Conservation (phyloP, 2,113 vertebrate species). For the Tamias sibiricus region DNA sequence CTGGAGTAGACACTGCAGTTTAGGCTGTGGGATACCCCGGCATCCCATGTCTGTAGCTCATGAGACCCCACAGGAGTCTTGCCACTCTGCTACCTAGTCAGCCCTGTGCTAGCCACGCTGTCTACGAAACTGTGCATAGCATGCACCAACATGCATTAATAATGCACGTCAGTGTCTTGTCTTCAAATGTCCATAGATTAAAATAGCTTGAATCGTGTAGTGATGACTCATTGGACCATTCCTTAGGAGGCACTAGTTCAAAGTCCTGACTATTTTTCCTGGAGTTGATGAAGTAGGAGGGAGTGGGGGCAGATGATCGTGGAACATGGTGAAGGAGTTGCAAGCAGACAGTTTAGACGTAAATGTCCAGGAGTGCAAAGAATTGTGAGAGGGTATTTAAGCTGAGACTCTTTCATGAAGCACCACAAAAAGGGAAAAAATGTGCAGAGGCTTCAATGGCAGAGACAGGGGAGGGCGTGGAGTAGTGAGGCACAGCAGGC, state of each 20-base stretch:
- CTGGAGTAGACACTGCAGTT: background rate
- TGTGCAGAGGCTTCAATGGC: background rate
- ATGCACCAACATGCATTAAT: too few relatives aligned
- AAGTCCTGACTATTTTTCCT: background rate
- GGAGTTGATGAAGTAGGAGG: background rate
- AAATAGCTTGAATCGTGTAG: too few relatives aligned
- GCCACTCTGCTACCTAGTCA: fast-evolving
- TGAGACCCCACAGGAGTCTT: fast-evolving
- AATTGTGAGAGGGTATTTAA: too few relatives aligned
- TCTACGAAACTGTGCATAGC: background rate
- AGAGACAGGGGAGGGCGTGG: fast-evolving
- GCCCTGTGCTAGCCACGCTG: fast-evolving
- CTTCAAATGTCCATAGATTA: too few relatives aligned
- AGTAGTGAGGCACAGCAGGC: fast-evolving
- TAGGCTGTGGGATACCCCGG: background rate
- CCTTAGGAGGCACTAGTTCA: background rate
- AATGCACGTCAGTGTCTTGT: background rate
- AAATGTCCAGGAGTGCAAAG: background rate
- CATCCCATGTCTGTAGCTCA: fast-evolving
- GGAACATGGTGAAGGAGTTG: background rate
- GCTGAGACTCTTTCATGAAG: background rate
- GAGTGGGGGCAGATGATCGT: too few relatives aligned
- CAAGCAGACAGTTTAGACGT: too few relatives aligned
- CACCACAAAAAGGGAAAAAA: fast-evolving
- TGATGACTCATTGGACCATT: background rate